A percentile compares a stretch with the other conserved stretches of the same genome.
These are phyloP conservation scores for Sinocyclocheilus grahami DNA, from an alignment of 2,113 vertebrate genomes.

Conservation along the genomic window DNA sequence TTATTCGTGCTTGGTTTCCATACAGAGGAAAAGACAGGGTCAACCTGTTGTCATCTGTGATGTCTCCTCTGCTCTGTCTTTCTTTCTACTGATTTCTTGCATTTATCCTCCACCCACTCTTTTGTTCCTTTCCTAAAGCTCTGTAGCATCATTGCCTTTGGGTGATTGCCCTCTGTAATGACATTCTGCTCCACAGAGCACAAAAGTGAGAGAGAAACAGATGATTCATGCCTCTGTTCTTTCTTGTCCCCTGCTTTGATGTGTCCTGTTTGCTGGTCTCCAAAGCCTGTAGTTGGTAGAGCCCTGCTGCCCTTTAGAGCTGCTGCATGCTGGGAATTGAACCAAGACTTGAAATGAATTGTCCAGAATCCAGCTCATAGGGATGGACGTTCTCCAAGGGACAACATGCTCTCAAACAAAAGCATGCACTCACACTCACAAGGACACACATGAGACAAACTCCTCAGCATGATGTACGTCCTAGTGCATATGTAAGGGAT, in stretches of 20 bases:
- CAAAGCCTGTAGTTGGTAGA: conserved; percentile 35
- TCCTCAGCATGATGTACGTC: not conserved
- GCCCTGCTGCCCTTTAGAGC: conserved; percentile 61
- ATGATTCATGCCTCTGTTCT: conserved; percentile 63
- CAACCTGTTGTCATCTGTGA: not conserved
- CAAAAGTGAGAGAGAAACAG: conserved; percentile 47
- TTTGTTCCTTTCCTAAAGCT: not conserved
- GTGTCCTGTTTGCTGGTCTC: conserved; percentile 61
- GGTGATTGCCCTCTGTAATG: conserved; percentile 61
- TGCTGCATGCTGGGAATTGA: conserved; percentile 36
- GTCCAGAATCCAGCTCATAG: conserved; percentile 50
- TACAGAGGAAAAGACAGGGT: not conserved
- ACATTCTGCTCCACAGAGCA: conserved; percentile 62
- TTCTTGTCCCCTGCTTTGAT: conserved; percentile 68
- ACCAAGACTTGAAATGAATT: conserved; percentile 16
- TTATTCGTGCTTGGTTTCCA: not conserved
- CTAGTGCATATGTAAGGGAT: not conserved
- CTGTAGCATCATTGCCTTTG: conserved; percentile 58
- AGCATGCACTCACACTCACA: not conserved
- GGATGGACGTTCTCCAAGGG: conserved; percentile 32
- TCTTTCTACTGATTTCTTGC: not conserved
- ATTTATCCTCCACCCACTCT: not conserved
- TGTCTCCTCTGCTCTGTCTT: not conserved
- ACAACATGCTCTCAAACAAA: not conserved
- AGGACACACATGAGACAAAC: not conserved